Conservation (phyloP, 2,888 invertebrate species). For the Lissonota sp. region DNA sequence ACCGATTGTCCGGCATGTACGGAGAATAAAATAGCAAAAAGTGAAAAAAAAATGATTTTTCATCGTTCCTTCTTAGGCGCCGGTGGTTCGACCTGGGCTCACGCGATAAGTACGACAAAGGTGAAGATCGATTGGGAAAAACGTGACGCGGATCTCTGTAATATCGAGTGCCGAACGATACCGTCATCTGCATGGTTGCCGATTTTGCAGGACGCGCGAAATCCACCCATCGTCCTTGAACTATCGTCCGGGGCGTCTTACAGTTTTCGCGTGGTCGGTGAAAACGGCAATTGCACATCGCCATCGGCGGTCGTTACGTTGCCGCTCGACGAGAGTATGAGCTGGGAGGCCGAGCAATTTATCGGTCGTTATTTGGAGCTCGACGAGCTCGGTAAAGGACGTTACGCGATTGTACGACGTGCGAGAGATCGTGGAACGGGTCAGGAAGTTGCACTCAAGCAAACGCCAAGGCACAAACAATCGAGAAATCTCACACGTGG, state of each 20-base stretch:
- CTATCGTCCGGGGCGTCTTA: constrained; percentile 87
- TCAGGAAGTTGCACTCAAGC: constrained; percentile 91
- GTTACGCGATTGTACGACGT: constrained; percentile 89
- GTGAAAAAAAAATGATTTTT: not conserved
- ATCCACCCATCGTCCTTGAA: constrained; percentile 77
- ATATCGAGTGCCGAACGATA: constrained; percentile 78
- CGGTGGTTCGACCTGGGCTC: constrained; percentile 76
- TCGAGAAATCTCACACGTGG: constrained; percentile 88
- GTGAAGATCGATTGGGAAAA: constrained; percentile 80
- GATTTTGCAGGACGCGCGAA: constrained; percentile 74
- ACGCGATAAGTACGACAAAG: constrained; percentile 76
- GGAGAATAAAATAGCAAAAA: not conserved
- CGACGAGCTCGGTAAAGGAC: constrained; percentile 90
- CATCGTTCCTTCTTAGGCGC: constrained; percentile 44
- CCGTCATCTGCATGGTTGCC: constrained; percentile 77
- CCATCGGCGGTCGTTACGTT: constrained; percentile 87
- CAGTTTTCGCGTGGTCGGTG: constrained; percentile 90
- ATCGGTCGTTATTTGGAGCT: constrained; percentile 86
- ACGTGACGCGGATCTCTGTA: constrained; percentile 73
- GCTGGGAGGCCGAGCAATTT: constrained; percentile 90
- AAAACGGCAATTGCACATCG: constrained; percentile 84
- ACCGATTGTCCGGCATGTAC: not conserved
- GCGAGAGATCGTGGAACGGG: constrained; percentile 91
- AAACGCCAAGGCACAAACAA: constrained; percentile 87
- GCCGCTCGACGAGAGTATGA: constrained; percentile 86